phyloP scores from a whole-genome alignment of 2,113 vertebrate species.

The Misgurnus anguillicaudatus region DNA sequence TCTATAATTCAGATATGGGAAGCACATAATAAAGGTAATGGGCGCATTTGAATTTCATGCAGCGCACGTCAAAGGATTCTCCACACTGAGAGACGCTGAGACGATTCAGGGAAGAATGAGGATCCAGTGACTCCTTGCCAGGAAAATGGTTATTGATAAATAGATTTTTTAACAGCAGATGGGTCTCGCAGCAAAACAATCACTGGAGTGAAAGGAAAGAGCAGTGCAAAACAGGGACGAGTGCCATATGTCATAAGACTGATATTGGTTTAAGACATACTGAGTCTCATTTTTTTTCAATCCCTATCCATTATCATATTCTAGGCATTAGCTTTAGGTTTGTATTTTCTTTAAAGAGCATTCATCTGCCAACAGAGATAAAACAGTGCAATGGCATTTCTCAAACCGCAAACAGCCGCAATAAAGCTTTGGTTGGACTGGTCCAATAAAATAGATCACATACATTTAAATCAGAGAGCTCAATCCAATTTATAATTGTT shows the following conservation, averaged over 20 bases:
- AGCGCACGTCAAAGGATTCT: slow-evolving; percentile 25
- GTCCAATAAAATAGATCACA: too few species aligned
- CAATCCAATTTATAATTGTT: too few species aligned
- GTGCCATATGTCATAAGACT: neutral
- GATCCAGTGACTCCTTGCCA: slow-evolving; percentile 54
- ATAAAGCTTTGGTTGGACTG: too few species aligned
- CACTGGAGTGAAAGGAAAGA: slow-evolving; percentile 27
- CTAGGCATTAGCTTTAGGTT: slow-evolving; percentile 5
- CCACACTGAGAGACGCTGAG: slow-evolving; percentile 53
- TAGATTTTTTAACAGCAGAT: slow-evolving; percentile 61
- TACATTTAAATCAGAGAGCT: too few species aligned
- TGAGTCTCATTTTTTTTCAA: neutral
- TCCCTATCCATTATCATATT: slow-evolving; percentile 1
- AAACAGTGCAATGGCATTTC: slow-evolving; percentile 10
- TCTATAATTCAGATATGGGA: slow-evolving; percentile 35
- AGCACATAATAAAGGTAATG: slow-evolving; percentile 28
- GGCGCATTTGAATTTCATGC: slow-evolving; percentile 42
- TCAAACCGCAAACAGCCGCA: too few species aligned
- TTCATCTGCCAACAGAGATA: slow-evolving; percentile 43
- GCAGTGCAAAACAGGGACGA: slow-evolving; percentile 2
- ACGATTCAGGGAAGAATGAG: slow-evolving; percentile 52
- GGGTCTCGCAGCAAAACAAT: slow-evolving; percentile 50
- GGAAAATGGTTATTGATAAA: slow-evolving; percentile 64
- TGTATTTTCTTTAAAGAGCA: slow-evolving; percentile 1
- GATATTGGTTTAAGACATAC: neutral